These are phyloP conservation scores for Megastigmus dorsalis DNA, from an alignment of 2,888 invertebrate species.

Conservation along the genomic window DNA sequence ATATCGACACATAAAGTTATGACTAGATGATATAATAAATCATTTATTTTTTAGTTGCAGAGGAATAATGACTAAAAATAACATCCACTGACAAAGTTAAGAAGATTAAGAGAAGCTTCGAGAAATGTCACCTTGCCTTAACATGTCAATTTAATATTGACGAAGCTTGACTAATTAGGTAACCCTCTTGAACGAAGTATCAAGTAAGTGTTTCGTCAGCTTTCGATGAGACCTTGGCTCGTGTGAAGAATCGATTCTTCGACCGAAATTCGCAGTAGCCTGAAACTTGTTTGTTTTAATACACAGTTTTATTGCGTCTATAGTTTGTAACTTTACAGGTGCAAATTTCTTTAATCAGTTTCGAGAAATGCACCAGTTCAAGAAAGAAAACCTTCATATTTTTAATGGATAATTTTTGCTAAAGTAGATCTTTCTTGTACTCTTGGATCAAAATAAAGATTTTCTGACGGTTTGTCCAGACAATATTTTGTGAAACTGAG, in stretches of 20 bases:
- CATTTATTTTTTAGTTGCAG: no score
- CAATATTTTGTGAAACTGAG: no score
- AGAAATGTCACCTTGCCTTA: conserved; percentile 32
- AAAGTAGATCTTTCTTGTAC: no score
- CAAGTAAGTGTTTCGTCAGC: conserved; percentile 35
- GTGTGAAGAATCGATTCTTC: conserved; percentile 25
- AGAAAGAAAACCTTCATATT: neutral
- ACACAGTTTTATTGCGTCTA: no score
- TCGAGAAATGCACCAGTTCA: no score
- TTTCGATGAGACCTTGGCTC: conserved; percentile 41
- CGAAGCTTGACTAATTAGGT: conserved; percentile 31
- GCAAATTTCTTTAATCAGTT: no score
- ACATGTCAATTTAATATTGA: conserved; percentile 32
- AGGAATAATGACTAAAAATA: no score
- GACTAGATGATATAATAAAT: no score
- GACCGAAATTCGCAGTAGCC: neutral
- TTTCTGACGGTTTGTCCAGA: no score
- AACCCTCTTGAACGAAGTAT: conserved; percentile 15
- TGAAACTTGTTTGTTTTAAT: neutral
- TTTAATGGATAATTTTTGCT: neutral
- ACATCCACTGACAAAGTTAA: conserved; percentile 11
- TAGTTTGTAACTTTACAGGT: no score
- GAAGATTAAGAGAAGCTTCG: conserved; percentile 4
- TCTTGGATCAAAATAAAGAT: no score
- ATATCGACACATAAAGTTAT: no score